These are phyloP conservation scores for Myripristis murdjan DNA, from an alignment of 2,797 vertebrate species.

Conservation along the genomic window DNA sequence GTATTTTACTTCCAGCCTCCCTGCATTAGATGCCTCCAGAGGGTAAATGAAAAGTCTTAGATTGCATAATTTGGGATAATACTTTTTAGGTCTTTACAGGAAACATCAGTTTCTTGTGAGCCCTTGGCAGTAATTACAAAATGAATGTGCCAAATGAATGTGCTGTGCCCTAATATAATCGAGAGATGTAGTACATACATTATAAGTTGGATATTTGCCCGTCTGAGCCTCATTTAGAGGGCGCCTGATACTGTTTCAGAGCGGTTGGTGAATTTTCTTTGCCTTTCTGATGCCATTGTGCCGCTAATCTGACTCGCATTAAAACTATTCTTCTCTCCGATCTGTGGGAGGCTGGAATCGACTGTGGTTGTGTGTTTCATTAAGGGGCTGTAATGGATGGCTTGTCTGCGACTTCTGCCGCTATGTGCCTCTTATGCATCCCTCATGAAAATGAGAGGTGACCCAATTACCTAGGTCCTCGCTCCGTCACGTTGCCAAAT, in stretches of 20 bases:
- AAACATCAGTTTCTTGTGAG: too few species aligned
- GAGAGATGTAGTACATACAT: background rate
- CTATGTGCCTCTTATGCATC: conserved; percentile 4
- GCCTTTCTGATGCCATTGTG: conserved; percentile 24
- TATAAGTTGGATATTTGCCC: conserved; percentile 1
- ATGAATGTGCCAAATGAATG: too few species aligned
- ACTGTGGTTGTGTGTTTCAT: conserved; percentile 52
- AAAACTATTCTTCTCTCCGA: conserved; percentile 48
- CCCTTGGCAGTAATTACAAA: too few species aligned
- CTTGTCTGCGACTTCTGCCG: conserved; percentile 26
- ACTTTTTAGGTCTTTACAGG: too few species aligned
- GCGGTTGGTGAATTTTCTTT: conserved; percentile 19
- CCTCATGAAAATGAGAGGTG: conserved; percentile 10
- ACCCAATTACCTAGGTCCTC: conserved; percentile 32
- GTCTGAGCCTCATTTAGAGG: background rate
- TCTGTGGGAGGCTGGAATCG: conserved; percentile 61
- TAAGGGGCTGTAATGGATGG: conserved; percentile 41
- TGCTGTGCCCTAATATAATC: too few species aligned
- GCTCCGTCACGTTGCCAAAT: conserved; percentile 28
- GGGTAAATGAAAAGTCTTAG: too few species aligned
- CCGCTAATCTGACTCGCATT: conserved; percentile 52
- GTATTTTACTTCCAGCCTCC: too few species aligned
- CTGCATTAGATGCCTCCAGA: too few species aligned
- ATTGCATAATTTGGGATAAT: too few species aligned
- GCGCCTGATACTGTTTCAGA: conserved; percentile 3